A percentile compares a stretch with the other conserved stretches of the same genome.
phyloP scores from a whole-genome alignment of 2,888 invertebrate genomes.

The Gryllus longicercus region DNA sequence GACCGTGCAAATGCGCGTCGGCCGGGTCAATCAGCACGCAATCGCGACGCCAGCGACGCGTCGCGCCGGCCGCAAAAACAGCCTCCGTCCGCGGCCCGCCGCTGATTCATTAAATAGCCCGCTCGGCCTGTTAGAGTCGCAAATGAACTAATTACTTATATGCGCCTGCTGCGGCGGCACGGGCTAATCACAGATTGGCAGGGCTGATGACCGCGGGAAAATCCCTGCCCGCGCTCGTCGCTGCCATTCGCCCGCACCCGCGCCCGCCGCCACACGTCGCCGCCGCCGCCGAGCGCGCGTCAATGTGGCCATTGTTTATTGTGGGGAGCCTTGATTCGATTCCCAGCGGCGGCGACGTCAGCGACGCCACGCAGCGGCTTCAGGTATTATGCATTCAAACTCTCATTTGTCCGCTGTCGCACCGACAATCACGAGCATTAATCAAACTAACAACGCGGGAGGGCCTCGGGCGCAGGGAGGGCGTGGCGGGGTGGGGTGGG shows the following conservation, averaged over 20 bases:
- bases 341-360: slow-evolving; percentile 8
- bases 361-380: background rate
- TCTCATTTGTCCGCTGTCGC: background rate
- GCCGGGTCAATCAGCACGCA: no score
- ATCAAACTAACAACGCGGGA: slow-evolving; percentile 1
- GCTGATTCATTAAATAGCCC: no score
- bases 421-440: background rate
- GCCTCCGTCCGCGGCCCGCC: no score
- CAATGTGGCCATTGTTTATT: slow-evolving; percentile 17
- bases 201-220: no score
- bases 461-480: background rate
- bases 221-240: no score
- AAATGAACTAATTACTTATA: no score
- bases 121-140: no score
- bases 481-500: background rate
- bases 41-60: no score
- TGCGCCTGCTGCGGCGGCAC: no score
- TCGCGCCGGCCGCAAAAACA: no score
- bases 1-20: no score
- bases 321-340: background rate
- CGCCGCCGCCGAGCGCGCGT: background rate
- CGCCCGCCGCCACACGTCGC: background rate
- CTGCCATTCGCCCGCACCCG: background rate
- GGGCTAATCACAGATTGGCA: no score
- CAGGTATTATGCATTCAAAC: slow-evolving; percentile 17